Percentiles rank a stretch among this genome's conserved stretches.
These are phyloP conservation scores for Notolepis coatsorum DNA, from an alignment of 2,797 vertebrate species.

Conservation along the genomic window DNA sequence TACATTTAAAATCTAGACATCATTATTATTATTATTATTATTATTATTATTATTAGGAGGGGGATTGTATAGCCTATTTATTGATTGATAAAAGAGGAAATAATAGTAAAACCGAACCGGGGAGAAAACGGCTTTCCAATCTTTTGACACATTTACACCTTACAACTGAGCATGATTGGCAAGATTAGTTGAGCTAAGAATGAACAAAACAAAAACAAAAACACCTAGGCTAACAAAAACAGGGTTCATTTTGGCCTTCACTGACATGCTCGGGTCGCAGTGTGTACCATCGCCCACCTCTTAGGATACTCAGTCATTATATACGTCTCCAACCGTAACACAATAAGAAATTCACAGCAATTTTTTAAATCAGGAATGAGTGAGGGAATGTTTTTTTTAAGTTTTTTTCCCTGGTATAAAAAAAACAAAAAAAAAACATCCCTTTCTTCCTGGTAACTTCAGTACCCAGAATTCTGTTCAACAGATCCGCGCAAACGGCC, in stretches of 20 bases:
- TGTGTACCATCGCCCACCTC: constrained; percentile 39
- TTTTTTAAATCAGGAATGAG: constrained; percentile 71
- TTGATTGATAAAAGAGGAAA: neutral
- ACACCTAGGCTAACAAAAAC: constrained; percentile 10
- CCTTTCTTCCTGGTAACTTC: constrained; percentile 67
- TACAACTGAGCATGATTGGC: constrained; percentile 40
- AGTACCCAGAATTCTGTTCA: constrained; percentile 83
- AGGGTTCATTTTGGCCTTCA: constrained; percentile 42
- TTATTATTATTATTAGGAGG: neutral
- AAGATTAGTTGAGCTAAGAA: constrained; percentile 49
- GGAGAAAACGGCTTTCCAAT: constrained; percentile 67
- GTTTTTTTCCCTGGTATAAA: constrained; percentile 21
- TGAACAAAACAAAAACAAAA: constrained; percentile 1
- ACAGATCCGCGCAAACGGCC: constrained; percentile 81
- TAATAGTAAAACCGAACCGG: neutral
- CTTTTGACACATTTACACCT: constrained; percentile 48
- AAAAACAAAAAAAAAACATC: constrained; percentile 28
- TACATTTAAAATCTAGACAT: neutral
- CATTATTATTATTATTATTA: too few species aligned
- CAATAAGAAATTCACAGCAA: constrained; percentile 84
- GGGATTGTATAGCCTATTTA: neutral
- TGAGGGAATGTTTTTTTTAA: constrained; percentile 28
- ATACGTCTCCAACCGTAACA: constrained; percentile 31
- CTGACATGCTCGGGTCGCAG: constrained; percentile 42
- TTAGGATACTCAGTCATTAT: constrained; percentile 36